Evolutionary conservation across 2,888 invertebrate genomes (phyloP), one percentile per base, ranked within the genome.

Genomic region (Apocheima hispidaria): DNA sequence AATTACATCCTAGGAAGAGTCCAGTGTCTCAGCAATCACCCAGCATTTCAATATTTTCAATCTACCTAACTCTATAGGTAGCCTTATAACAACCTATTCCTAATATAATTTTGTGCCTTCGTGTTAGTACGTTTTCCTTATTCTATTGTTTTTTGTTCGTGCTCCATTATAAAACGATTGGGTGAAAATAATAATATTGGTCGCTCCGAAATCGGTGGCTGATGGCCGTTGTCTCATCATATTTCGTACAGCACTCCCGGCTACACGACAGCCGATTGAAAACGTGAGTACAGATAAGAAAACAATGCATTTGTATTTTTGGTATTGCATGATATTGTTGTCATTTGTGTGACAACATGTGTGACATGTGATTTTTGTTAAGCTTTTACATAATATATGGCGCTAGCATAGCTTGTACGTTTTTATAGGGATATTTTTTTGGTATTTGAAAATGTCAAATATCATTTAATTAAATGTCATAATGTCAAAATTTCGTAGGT

Each of bases 181-280:
- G 14, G 28, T 21, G 43, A 48, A 60, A 62, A 60, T 60, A 63
- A 67, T 48, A 56, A 53, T 55, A 60, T 57, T 60, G 57, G 41
- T 30, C 50, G 68, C 73, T 84, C 79, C 77, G 71, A 75, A 75
- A 76, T 67, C 82, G 73, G 70, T 77, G 78, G 72, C 65, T 73
- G 26, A 9, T 51, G 26, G 26, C 48, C 51, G 80, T 81, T 84
- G 86, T 86, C 84, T 84, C 86, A 83, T 88, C 85, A 84, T 83
- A 77, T 78, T 77, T 77, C 70, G 76, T 76, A 78, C 75, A 79
- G 83, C 84, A 82, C 79, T 79, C 80, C 79, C 77, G 80, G 81
- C 82, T 82, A 77, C 76, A 84, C 79, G 81, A 82, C 81, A 83
- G 82, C 83, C 90, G 83, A 90, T 91, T 84, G 82, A 86, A 90